Evolutionary conservation across 2,888 invertebrate species (phyloP).

Genomic region (Nezara viridula): DNA sequence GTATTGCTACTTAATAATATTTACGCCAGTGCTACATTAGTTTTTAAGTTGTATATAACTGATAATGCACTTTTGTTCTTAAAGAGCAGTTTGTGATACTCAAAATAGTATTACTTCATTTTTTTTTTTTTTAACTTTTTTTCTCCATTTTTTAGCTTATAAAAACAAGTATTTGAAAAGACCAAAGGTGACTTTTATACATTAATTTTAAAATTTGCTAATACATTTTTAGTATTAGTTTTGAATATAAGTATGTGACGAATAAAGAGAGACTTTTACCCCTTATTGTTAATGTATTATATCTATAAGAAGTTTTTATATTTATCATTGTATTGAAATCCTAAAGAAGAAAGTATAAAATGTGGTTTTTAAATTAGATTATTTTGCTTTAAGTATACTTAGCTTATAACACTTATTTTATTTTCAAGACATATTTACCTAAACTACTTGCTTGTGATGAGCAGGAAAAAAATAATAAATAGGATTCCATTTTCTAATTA

Average conservation of each 20-base stretch:
- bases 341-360: background rate
- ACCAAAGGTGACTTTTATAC: constrained; percentile 58
- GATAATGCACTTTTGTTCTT: constrained; percentile 44
- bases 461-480: background rate
- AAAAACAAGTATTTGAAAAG: constrained; percentile 59
- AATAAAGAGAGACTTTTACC: constrained; percentile 20
- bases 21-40: constrained; percentile 17
- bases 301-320: background rate
- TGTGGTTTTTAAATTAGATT: constrained; percentile 20
- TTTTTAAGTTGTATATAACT: constrained; percentile 50
- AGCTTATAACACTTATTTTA: constrained; percentile 36
- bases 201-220: constrained; percentile 43
- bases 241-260: constrained; percentile 15
- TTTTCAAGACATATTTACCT: background rate
- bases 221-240: constrained; percentile 44
- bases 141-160: constrained; percentile 12
- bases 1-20: constrained; percentile 32
- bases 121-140: constrained; percentile 29
- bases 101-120: constrained; percentile 56
- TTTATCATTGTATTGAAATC: background rate
- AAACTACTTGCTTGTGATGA: background rate
- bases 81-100: constrained; percentile 57
- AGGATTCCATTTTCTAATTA: constrained; percentile 47
- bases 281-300: background rate
- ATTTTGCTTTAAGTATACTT: constrained; percentile 20